These are phyloP conservation scores for Scaptomyza graminum DNA, from an alignment of 1,140 invertebrate genomes.

Conservation along the genomic window DNA sequence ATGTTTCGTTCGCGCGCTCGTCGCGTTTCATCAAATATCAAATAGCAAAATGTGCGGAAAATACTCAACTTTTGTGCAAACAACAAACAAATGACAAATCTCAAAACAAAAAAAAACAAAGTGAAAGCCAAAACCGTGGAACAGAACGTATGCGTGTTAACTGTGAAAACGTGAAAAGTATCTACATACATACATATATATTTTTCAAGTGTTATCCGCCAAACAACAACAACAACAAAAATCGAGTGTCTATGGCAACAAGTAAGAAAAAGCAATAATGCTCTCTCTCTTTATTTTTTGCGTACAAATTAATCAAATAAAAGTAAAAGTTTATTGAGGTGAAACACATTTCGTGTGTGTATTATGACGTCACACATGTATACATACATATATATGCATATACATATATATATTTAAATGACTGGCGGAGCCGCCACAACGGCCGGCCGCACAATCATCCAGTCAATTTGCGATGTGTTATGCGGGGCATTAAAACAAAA, in stretches of 20 bases:
- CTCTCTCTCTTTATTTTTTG: too few relatives aligned
- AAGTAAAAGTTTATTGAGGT: constrained; percentile 38
- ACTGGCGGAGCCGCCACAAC: constrained; percentile 32
- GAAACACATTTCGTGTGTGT: constrained; percentile 17
- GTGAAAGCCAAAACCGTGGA: constrained; percentile 33
- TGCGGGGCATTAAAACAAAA: constrained; percentile 81
- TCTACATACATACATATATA: neutral
- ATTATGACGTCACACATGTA: constrained; percentile 38
- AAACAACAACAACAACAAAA: neutral
- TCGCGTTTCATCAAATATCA: constrained; percentile 12
- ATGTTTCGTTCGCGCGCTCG: constrained; percentile 25
- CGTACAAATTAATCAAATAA: neutral
- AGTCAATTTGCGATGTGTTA: constrained; percentile 80
- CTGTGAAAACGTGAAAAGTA: constrained; percentile 41
- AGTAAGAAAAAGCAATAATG: neutral
- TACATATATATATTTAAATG: constrained; percentile 16
- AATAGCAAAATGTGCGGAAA: constrained; percentile 4
- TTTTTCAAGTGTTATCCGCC: neutral
- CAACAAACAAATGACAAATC: constrained; percentile 39
- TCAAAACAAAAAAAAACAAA: constrained; percentile 1
- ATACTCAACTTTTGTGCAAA: neutral
- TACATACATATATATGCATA: constrained; percentile 1
- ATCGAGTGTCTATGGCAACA: neutral
- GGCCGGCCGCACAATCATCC: constrained; percentile 74
- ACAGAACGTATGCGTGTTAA: constrained; percentile 68